Percentiles rank a stretch among this genome's conserved stretches.
Evolutionary conservation across 2,113 vertebrate species (phyloP).

Genomic region (Tachuris rubrigastra): DNA sequence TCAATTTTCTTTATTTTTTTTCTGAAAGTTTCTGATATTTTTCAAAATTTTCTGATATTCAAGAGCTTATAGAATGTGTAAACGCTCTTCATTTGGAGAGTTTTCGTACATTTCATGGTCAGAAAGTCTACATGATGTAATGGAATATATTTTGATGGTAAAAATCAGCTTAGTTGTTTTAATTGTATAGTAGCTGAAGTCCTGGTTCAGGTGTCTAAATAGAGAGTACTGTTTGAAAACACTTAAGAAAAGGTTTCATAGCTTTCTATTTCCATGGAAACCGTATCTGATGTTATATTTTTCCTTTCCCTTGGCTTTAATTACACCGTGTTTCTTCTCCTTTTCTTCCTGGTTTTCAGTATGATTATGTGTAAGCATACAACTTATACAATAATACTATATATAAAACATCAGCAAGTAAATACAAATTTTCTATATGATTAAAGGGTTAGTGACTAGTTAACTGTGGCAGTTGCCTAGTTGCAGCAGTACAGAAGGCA

Average conservation of each 20-base stretch:
- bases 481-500: not conserved
- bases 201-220: not conserved
- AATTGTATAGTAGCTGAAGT: not conserved
- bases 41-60: not conserved
- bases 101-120: not conserved
- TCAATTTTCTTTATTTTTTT: not conserved
- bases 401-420: not conserved
- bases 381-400: not conserved
- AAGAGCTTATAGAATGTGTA: not conserved
- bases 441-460: not conserved
- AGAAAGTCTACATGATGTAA: not conserved
- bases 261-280: conserved; percentile 35
- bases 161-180: not conserved
- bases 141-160: not conserved
- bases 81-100: not conserved
- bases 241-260: not conserved
- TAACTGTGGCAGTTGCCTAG: not conserved
- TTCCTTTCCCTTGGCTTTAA: not conserved
- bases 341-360: not conserved
- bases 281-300: not conserved
- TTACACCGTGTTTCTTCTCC: not conserved
- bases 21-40: not conserved
- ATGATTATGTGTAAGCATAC: not conserved
- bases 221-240: not conserved
- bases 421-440: not conserved